Evolutionary conservation across 1,140 invertebrate species (phyloP).

Genomic region (Camponotus pennsylvanicus): DNA sequence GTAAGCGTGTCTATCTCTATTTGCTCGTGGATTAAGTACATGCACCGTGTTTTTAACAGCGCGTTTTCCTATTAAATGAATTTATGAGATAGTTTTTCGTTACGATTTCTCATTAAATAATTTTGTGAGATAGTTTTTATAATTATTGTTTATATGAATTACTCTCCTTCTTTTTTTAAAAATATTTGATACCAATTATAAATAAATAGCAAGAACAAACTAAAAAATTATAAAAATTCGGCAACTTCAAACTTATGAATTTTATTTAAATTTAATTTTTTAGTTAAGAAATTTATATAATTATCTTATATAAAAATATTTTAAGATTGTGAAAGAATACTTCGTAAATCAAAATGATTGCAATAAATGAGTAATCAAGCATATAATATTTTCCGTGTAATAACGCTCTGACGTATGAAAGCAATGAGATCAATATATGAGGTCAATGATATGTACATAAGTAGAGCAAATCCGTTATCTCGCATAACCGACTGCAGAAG

Average conservation of each 20-base stretch:
- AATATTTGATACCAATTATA: too few relatives aligned
- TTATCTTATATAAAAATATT: background rate
- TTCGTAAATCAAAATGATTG: background rate
- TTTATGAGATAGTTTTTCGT: too few relatives aligned
- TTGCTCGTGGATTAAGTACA: constrained; percentile 10
- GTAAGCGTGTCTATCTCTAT: background rate
- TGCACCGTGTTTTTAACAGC: constrained; percentile 15
- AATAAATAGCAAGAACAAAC: too few relatives aligned
- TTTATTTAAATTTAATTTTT: too few relatives aligned
- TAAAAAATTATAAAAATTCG: too few relatives aligned
- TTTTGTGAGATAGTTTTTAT: too few relatives aligned
- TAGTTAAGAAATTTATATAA: background rate
- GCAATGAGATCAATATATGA: background rate
- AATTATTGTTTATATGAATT: too few relatives aligned
- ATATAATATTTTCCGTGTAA: background rate
- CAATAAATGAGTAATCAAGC: background rate
- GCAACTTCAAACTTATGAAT: too few relatives aligned
- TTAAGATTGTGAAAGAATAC: background rate
- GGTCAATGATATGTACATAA: background rate
- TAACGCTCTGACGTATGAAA: background rate
- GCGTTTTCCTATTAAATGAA: too few relatives aligned
- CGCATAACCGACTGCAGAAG: background rate
- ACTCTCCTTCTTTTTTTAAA: too few relatives aligned
- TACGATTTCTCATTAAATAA: too few relatives aligned
- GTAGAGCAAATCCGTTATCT: constrained; percentile 13